Evolutionary conservation across 2,888 invertebrate species (phyloP), one percentile per base, ranked within the genome.

Genomic region (Brachypalpus laphriformis): DNA sequence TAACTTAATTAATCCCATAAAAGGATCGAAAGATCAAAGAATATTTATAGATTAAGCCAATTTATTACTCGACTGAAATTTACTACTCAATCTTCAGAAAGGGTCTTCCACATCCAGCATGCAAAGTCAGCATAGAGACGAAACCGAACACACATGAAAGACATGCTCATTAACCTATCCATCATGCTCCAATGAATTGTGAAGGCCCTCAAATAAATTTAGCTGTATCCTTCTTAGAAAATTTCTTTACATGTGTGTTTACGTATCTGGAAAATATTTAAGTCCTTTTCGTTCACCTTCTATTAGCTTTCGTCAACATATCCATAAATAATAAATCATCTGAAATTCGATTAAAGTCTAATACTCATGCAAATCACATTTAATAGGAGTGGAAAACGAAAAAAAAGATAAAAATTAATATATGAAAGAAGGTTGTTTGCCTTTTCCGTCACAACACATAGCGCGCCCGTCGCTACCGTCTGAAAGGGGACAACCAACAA

Each of bases 271-370:
- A 37, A 65, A 57, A 28, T 28, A 40, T 57, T 71, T 40, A 49
- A 25, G 28, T 47, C 40, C 56, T 28, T 45, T 11, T 28, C 31
- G 65, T 65, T 54, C 34, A 72, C 65, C 31, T 65, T 72, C 40
- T 31, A 49, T 65, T 72, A 40, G 49, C 51, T 61, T 34, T 34
- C 40, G 75, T 75, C 75, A 63, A 75, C 56, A 81, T 70, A 65
- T 71, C 56, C 65, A 37, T 76, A 57, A 66, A 82, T 77, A 76
- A 66, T 71, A 82, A 77, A 82, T 82, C 76, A 72, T 66, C 65
- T 71, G 25, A 28, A 77, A 72, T 77, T 72, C 77, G 65, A 75
- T 47, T 56, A 56, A 77, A 77, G 65, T 59, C 66, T 37, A 77
- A 82, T 59, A 45, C 68, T 61, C 45, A 66, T 66, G 77, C 40